Conservation (phyloP, 2,797 vertebrate species). For the Ispidina picta region DNA sequence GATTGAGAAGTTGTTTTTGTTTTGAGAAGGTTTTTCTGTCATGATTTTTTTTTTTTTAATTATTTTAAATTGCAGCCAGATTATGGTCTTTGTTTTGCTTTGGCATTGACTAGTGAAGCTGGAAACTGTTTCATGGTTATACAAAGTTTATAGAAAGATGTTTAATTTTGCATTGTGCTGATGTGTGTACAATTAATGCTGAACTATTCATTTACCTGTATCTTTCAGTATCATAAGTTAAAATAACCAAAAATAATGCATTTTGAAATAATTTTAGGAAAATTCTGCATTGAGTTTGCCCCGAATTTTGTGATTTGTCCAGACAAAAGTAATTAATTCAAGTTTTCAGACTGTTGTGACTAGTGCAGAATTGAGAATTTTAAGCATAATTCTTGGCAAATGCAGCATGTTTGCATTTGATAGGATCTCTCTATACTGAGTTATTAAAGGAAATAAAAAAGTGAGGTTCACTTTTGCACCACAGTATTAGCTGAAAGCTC, state of each 20-base stretch:
- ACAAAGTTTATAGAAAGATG: not conserved
- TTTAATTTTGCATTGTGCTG: not conserved
- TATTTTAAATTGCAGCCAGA: not conserved
- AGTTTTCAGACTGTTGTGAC: not conserved
- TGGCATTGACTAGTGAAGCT: not conserved
- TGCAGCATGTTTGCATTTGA: not conserved
- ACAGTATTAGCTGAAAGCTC: not conserved
- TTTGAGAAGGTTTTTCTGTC: not conserved
- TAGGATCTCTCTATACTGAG: not conserved
- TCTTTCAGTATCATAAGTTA: not conserved
- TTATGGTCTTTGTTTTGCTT: not conserved
- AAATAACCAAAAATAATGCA: not conserved
- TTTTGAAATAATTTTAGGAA: conserved; percentile 7
- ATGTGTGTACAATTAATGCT: not conserved
- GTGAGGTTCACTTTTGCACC: not conserved
- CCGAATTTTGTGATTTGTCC: not conserved
- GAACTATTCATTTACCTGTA: not conserved
- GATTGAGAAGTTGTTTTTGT: not conserved
- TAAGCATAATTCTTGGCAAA: not conserved
- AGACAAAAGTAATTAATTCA: not conserved
- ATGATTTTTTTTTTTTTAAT: not conserved
- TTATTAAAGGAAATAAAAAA: not conserved
- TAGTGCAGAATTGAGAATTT: not conserved
- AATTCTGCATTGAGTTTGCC: not conserved
- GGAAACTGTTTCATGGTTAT: not conserved